Percentiles rank a stretch among this genome's conserved stretches.
Conservation (phyloP, 2,797 vertebrate species). For the Brachyrhaphis roseni region DNA sequence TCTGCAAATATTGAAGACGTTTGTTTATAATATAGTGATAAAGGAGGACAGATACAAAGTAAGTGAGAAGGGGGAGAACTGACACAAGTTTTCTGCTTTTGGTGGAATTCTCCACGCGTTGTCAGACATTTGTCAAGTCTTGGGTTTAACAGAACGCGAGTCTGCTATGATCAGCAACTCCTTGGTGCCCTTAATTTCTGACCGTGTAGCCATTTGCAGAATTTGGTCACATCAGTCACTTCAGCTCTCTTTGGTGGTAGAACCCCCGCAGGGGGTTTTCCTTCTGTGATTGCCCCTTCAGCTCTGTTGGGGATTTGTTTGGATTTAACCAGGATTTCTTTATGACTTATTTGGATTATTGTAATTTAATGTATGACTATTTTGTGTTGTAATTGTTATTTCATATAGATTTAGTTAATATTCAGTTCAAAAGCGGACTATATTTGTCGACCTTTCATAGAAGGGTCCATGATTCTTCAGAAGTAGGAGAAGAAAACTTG, state of each 20-base stretch:
- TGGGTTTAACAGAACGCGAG: not conserved
- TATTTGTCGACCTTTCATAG: too few species aligned
- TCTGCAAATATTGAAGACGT: not conserved
- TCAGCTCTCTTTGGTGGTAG: not conserved
- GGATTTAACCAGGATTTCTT: too few species aligned
- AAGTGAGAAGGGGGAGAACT: conserved; percentile 25
- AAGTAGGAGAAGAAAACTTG: too few species aligned
- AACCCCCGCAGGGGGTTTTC: not conserved
- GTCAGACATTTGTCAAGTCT: conserved; percentile 53
- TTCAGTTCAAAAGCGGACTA: too few species aligned
- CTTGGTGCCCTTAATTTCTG: not conserved
- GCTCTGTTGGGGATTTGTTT: not conserved
- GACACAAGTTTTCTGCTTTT: conserved; percentile 2
- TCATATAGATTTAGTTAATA: too few species aligned
- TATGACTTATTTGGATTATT: too few species aligned
- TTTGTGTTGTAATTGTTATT: too few species aligned
- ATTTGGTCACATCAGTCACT: not conserved
- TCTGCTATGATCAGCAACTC: not conserved
- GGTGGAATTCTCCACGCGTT: conserved; percentile 32
- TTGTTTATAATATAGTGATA: conserved; percentile 2
- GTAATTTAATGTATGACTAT: too few species aligned
- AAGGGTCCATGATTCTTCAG: too few species aligned
- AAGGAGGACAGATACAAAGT: conserved; percentile 38
- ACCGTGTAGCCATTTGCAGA: not conserved
- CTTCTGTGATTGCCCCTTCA: not conserved